Conservation (phyloP, 2,113 vertebrate genomes). For the Oncorhynchus keta region DNA sequence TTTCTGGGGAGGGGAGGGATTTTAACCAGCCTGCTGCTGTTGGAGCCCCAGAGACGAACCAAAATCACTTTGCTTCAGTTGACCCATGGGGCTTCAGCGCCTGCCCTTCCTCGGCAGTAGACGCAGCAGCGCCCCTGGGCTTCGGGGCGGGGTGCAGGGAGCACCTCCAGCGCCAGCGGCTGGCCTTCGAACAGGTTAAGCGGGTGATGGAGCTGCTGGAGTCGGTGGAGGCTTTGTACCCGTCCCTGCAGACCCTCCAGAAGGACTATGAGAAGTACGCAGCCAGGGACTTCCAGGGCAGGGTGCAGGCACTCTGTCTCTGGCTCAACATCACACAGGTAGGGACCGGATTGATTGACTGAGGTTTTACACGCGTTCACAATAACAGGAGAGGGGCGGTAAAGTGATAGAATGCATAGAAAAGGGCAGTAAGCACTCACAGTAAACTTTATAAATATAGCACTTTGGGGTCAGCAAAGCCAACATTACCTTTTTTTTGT, state of each 20-base stretch:
- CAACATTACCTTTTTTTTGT: no score
- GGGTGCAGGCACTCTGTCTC: slow-evolving; percentile 98
- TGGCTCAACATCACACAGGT: slow-evolving; percentile 96
- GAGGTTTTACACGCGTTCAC: no score
- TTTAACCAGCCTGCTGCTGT: slow-evolving; percentile 42
- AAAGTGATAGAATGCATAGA: no score
- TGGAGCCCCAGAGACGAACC: slow-evolving; percentile 66
- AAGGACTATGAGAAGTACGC: slow-evolving; percentile 96
- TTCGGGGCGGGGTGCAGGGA: slow-evolving; percentile 78
- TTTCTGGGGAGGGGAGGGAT: slow-evolving; percentile 50
- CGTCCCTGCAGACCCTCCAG: slow-evolving; percentile 93
- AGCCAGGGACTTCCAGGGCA: slow-evolving; percentile 93
- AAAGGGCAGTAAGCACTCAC: no score
- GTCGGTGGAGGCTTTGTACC: slow-evolving; percentile 95
- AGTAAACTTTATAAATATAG: no score
- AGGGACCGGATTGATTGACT: no score
- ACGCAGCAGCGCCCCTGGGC: slow-evolving; percentile 68
- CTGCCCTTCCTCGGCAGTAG: slow-evolving; percentile 54
- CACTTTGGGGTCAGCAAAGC: no score
- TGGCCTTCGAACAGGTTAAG: slow-evolving; percentile 95
- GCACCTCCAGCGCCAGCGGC: slow-evolving; percentile 89
- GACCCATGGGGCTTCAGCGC: slow-evolving; percentile 65
- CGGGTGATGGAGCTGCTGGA: slow-evolving; percentile 94
- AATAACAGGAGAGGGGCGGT: no score
- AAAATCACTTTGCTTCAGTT: slow-evolving; percentile 40